Evolutionary conservation across 2,797 vertebrate species (phyloP), one percentile per base, ranked within the genome.

Genomic region (Poecilia gillii): DNA sequence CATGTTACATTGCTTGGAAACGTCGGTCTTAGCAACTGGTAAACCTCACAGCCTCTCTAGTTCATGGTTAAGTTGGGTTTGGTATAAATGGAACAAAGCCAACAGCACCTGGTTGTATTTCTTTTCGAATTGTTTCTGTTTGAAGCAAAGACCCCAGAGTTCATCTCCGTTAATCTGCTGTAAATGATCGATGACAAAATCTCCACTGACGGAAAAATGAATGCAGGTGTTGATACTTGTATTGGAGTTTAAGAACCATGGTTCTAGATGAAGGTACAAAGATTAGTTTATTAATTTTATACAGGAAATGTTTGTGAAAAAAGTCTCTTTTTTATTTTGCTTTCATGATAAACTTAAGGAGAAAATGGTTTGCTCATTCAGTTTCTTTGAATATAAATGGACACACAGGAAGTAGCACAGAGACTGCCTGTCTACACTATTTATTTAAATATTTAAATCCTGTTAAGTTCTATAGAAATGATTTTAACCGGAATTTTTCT

Each of bases 321-420:
- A 68, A n/a, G 1, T 0, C 23, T 0, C 2, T 2, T 43, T 6
- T 36, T 0, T 5, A 0, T 41, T n/a, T 70, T 25, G 11, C 66
- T 43, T 43, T 70, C 23, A 41, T 43, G 23, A n/a, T 45, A 70
- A 70, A 7, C 36, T 41, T 25, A 39, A 43, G 8, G 20, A 68
- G 4, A 66, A 66, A 39, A 66, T 41, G 23, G 1, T 43, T 43
- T 43, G 25, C 25, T 43, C 25, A n/a, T n/a, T 70, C 6, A 9
- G 36, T 70, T 70, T 70, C 9, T 25, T 41, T 43, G 39, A n/a
- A 28, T n/a, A 12, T 41, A 70, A 43, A 70, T n/a, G 0, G 23
- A 70, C 39, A 43, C n/a, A 6, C 9, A 43, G 6, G 41, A 71
- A 28, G 39, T 25, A n/a, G 39, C 12, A 45, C 66, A n/a, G 25